Conservation (phyloP, 2,797 vertebrate species). For the Lagocephalus sceleratus region DNA sequence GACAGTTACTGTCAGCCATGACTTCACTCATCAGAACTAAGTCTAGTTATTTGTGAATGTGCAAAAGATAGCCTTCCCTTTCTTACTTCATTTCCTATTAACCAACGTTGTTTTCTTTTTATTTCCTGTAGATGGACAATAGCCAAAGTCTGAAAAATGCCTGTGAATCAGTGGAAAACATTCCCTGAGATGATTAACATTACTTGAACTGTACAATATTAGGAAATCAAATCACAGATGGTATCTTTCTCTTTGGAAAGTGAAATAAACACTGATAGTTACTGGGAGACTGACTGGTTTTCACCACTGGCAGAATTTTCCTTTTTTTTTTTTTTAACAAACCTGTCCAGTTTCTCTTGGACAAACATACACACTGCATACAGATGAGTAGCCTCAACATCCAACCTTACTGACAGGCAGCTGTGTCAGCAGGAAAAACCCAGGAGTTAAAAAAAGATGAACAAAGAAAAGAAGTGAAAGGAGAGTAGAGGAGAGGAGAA, state of each 20-base stretch:
- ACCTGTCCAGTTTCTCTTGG: slow-evolving; percentile 17
- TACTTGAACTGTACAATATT: slow-evolving; percentile 1
- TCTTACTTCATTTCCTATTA: slow-evolving; percentile 48
- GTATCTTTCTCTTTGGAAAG: slow-evolving; percentile 7
- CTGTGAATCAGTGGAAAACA: slow-evolving; percentile 34
- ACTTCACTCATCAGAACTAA: slow-evolving; percentile 7
- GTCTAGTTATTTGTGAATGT: slow-evolving; percentile 20
- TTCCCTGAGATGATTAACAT: neutral
- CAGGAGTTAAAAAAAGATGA: slow-evolving; percentile 14
- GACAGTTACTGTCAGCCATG: neutral
- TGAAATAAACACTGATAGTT: neutral
- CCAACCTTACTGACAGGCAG: slow-evolving; percentile 40
- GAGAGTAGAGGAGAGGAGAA: slow-evolving; percentile 54
- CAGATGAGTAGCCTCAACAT: slow-evolving; percentile 46
- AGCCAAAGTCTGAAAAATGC: slow-evolving; percentile 15
- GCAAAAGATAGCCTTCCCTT: neutral
- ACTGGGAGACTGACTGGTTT: slow-evolving; percentile 9
- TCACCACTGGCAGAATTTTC: slow-evolving; percentile 15
- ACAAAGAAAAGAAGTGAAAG: neutral
- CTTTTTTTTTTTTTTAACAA: slow-evolving; percentile 8
- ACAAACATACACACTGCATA: slow-evolving; percentile 48
- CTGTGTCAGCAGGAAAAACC: slow-evolving; percentile 60
- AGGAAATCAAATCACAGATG: slow-evolving; percentile 13
- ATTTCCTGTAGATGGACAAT: slow-evolving; percentile 31
- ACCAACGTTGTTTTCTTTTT: slow-evolving; percentile 34